Evolutionary conservation across 2,888 invertebrate genomes (phyloP).

Genomic region (Caenorhabditis japonica): DNA sequence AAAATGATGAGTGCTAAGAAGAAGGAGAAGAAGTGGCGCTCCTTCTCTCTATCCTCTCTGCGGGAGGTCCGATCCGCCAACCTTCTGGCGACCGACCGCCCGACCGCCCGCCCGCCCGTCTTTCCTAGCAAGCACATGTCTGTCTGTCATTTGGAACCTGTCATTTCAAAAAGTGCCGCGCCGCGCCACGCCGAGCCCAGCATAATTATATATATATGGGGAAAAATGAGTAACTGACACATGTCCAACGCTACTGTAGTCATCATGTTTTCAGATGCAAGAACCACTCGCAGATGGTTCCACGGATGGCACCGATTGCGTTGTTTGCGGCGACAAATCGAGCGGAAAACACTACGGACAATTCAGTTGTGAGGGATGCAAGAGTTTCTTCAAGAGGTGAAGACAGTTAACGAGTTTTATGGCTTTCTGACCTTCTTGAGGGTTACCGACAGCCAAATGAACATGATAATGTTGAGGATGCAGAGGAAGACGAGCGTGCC

Average conservation of each 20-base stretch:
- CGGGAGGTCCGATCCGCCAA: no score
- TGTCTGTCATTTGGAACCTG: slow-evolving; percentile 23
- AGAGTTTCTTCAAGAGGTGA: slow-evolving; percentile 58
- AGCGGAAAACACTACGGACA: slow-evolving; percentile 68
- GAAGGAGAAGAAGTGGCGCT: no score
- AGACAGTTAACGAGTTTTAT: not conserved
- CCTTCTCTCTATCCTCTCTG: no score
- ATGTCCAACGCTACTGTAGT: slow-evolving; percentile 13
- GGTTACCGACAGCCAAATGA: slow-evolving; percentile 26
- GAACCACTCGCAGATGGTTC: slow-evolving; percentile 5
- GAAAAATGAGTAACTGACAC: no score
- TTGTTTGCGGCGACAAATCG: slow-evolving; percentile 74
- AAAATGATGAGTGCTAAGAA: slow-evolving; percentile 47
- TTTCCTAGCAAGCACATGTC: slow-evolving; percentile 27
- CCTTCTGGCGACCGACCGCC: slow-evolving; percentile 9
- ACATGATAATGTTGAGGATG: slow-evolving; percentile 18
- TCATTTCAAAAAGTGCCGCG: slow-evolving; percentile 36
- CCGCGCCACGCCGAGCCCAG: no score
- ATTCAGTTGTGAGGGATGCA: slow-evolving; percentile 75
- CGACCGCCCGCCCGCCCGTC: no score
- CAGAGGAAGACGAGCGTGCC: slow-evolving; percentile 10
- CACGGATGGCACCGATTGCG: slow-evolving; percentile 60
- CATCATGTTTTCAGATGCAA: slow-evolving; percentile 2
- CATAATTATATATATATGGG: slow-evolving; percentile 28
- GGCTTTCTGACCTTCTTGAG: slow-evolving; percentile 18